These are phyloP conservation scores for Actenoides hombroni DNA, from an alignment of 2,113 vertebrate genomes.

Conservation along the genomic window DNA sequence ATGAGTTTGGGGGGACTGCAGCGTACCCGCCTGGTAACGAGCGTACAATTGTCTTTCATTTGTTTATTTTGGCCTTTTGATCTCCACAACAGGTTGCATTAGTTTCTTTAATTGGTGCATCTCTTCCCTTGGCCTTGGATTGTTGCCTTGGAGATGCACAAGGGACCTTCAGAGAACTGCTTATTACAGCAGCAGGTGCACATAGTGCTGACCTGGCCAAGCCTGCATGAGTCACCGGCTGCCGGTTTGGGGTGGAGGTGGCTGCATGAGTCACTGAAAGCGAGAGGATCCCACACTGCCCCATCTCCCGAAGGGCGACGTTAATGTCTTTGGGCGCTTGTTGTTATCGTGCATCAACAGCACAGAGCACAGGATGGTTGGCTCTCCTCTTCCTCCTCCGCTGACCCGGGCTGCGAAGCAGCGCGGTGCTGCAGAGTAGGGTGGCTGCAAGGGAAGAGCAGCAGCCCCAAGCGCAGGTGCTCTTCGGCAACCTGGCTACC, in stretches of 20 bases:
- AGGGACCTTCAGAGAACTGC: slow-evolving; percentile 4
- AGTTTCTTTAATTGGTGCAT: neutral
- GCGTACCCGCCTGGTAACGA: neutral
- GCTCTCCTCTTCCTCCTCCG: neutral
- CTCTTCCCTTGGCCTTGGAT: slow-evolving; percentile 33
- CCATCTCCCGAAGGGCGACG: rapidly evolving
- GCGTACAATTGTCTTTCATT: neutral
- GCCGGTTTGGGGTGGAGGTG: neutral
- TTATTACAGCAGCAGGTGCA: slow-evolving; percentile 43
- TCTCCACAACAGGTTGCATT: neutral
- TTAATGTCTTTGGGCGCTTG: neutral
- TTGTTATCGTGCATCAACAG: neutral
- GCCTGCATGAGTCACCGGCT: neutral
- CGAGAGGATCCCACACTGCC: neutral
- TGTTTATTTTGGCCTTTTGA: slow-evolving; percentile 10
- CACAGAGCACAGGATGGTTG: neutral
- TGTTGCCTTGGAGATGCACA: slow-evolving; percentile 50
- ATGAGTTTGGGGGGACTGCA: neutral
- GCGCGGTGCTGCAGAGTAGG: neutral
- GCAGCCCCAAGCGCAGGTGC: neutral
- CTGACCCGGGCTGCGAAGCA: neutral
- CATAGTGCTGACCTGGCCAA: neutral
- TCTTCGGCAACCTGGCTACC: neutral
- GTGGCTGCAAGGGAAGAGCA: neutral
- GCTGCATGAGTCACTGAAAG: neutral